Conservation (phyloP, 2,888 invertebrate genomes). For the Apodemia zela region DNA sequence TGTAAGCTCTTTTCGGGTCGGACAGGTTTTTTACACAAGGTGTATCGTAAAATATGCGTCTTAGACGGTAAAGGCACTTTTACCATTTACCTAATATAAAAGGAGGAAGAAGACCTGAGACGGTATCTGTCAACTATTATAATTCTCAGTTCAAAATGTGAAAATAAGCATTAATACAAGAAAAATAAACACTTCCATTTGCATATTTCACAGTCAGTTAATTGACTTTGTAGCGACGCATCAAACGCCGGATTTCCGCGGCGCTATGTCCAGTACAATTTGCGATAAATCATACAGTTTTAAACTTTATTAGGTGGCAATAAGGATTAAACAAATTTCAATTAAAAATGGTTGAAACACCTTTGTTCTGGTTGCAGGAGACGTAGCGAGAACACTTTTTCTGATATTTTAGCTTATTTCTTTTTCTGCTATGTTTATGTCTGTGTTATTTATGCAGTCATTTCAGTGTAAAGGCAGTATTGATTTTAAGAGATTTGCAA, state of each 20-base stretch:
- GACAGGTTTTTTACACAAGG: too few relatives aligned
- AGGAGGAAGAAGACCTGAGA: too few relatives aligned
- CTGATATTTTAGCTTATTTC: conserved; percentile 6
- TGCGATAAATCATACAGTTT: conserved; percentile 16
- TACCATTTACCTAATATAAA: too few relatives aligned
- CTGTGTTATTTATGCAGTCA: neutral
- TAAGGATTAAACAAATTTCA: conserved; percentile 8
- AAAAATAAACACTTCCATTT: conserved; percentile 42
- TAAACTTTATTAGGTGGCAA: conserved; percentile 19
- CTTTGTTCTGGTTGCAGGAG: conserved; percentile 26
- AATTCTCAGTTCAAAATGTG: conserved; percentile 22
- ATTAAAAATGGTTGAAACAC: conserved; percentile 22
- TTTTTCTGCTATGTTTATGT: neutral
- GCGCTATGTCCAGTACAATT: conserved; percentile 27
- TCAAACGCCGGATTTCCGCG: conserved; percentile 40
- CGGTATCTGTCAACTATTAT: too few relatives aligned
- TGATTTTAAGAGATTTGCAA: neutral
- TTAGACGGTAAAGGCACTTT: too few relatives aligned
- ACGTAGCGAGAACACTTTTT: conserved; percentile 15
- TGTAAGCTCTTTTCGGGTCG: too few relatives aligned
- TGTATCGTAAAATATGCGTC: too few relatives aligned
- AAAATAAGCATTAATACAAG: conserved; percentile 32
- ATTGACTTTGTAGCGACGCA: conserved; percentile 49
- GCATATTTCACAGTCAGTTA: conserved; percentile 61
- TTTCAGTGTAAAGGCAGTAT: neutral